phyloP scores from a whole-genome alignment of 2,797 vertebrate species.

The Adelosebastes latens region DNA sequence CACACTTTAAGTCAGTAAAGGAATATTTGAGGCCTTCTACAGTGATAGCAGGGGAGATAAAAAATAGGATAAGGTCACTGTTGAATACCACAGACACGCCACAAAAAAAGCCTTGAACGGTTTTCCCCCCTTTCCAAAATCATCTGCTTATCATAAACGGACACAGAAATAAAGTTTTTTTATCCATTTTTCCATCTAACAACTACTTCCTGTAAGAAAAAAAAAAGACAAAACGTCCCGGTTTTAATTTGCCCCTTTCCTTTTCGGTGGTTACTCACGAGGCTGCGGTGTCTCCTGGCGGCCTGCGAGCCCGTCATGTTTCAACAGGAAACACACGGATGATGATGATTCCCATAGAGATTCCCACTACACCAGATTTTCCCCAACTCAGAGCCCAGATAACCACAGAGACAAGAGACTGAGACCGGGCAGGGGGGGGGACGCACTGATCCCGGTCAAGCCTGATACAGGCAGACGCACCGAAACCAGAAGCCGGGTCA shows the following conservation, averaged over 20 bases:
- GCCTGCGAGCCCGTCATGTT: conserved; percentile 77
- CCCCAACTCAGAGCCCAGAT: conserved; percentile 49
- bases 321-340: conserved; percentile 38
- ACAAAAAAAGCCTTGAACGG: not conserved
- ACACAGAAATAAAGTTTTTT: not conserved
- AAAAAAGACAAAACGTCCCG: not conserved
- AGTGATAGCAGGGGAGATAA: conserved; percentile 43
- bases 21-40: conserved; percentile 51
- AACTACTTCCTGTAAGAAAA: conserved; percentile 46
- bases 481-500: not conserved
- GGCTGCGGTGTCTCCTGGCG: conserved; percentile 68
- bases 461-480: not conserved
- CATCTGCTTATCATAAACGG: not conserved
- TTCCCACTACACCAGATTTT: conserved; percentile 54
- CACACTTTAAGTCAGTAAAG: conserved; percentile 32
- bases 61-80: conserved; percentile 71
- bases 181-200: not conserved
- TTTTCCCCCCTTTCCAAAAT: not conserved
- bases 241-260: conserved; percentile 2
- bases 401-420: conserved; percentile 38
- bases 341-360: conserved; percentile 57
- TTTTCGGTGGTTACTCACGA: conserved; percentile 72
- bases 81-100: conserved; percentile 29
- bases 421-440: not conserved
- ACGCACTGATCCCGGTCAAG: conserved; percentile 25